Evolutionary conservation across 2,888 invertebrate genomes (phyloP), one percentile per base, ranked within the genome.

Genomic region (Cephus pulcher): DNA sequence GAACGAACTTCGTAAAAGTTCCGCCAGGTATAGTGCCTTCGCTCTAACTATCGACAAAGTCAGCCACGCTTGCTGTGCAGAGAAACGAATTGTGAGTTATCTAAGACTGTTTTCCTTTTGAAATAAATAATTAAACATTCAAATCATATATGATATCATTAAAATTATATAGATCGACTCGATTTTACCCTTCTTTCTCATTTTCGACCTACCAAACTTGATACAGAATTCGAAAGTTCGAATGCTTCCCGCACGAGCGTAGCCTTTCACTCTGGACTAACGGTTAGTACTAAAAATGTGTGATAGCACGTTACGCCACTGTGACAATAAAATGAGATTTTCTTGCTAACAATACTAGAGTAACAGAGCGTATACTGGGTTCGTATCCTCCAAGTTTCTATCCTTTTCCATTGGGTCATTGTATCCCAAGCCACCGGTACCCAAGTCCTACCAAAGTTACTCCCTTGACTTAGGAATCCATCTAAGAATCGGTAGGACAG

Each of bases 291-390:
- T 56, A 56, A 56, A 56, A 56, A 56, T 56, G 56, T 23, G 9
- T 33, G 33, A 71, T 32, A 71, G 23, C 71, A 34, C 71, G 71
- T 71, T 68, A 76, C 78, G 75, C 75, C 73, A 78, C n/a, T 75
- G 78, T 73, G 30, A n/a, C 69, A 75, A 78, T 78, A 75, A 78
- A 78, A 78, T 78, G 78, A 78, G 78, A 78, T 78, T 78, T 78
- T 76, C 78, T 78, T 73, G 76, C 78, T 76, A 71, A 78, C 78
- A 78, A 78, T 78, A 76, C 75, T 71, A 71, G 68, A 76, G 76
- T 78, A 78, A 78, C 78, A 76, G 73, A 30, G 33, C 33, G 56
- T 56, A 56, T 23, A 56, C 56, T 56, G 6, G 56, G 32, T 71
- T 23, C 71, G 71, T 56, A 56, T 71, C 71, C 78, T 78, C 56